These are phyloP conservation scores for Ancistrus triradiatus DNA, from an alignment of 2,113 vertebrate genomes.

Conservation along the genomic window DNA sequence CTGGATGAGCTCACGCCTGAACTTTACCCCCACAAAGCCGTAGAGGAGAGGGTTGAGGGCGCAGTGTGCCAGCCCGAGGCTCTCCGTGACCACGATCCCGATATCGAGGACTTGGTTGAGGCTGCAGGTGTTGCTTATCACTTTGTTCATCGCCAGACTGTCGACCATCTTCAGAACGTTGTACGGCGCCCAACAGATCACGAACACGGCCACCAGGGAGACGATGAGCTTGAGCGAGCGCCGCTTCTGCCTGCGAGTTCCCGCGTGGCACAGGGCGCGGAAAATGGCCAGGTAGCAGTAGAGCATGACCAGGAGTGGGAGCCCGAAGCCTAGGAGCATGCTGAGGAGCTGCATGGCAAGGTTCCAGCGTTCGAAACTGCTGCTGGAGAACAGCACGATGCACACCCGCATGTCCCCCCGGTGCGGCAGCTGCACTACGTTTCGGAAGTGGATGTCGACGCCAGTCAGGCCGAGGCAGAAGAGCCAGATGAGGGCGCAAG, in stretches of 20 bases:
- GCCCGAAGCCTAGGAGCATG: slow-evolving; percentile 65
- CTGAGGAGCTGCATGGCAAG: slow-evolving; percentile 61
- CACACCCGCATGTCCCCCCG: no score
- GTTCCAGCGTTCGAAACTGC: slow-evolving; percentile 55
- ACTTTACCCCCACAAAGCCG: slow-evolving; percentile 74
- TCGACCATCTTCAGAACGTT: slow-evolving; percentile 67
- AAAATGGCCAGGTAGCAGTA: slow-evolving; percentile 77
- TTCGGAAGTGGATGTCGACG: slow-evolving; percentile 63
- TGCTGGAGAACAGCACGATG: no score
- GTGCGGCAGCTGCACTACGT: slow-evolving; percentile 27
- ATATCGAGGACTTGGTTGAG: slow-evolving; percentile 61
- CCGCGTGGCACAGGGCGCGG: slow-evolving; percentile 63
- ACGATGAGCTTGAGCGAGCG: slow-evolving; percentile 67
- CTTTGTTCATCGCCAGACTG: slow-evolving; percentile 54
- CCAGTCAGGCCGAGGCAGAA: slow-evolving; percentile 60
- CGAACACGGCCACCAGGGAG: slow-evolving; percentile 66
- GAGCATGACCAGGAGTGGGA: slow-evolving; percentile 73
- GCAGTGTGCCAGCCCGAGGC: slow-evolving; percentile 71
- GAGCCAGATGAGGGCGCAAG: slow-evolving; percentile 66
- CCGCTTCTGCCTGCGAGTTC: slow-evolving; percentile 64
- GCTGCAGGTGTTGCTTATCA: slow-evolving; percentile 51
- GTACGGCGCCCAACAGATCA: slow-evolving; percentile 76
- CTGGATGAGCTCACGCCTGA: slow-evolving; percentile 64
- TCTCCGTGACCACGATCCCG: slow-evolving; percentile 64
- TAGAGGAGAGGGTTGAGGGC: slow-evolving; percentile 80